A percentile compares a stretch with the other conserved stretches of the same genome.
Conservation (phyloP, 2,113 vertebrate genomes). For the Rattus rattus region DNA sequence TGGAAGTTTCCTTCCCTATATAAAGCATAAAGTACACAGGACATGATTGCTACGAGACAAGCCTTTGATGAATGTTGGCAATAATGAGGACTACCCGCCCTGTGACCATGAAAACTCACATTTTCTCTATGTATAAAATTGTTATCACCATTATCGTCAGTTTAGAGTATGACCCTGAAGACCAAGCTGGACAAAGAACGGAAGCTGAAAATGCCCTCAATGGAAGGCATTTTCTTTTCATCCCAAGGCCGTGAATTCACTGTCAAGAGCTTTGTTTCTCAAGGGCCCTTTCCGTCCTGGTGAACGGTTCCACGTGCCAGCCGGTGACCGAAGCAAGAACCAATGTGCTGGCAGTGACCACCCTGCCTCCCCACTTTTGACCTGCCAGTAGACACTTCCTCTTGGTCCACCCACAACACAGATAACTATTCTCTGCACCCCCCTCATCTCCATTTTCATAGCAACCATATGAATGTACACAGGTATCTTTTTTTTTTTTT, state of each 20-base stretch:
- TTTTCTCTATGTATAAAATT: neutral
- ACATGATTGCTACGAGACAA: neutral
- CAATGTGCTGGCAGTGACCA: too few species aligned
- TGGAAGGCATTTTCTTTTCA: neutral
- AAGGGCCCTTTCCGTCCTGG: neutral
- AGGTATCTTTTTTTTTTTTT: neutral
- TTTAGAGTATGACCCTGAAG: neutral
- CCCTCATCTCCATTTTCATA: neutral
- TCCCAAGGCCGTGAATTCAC: neutral
- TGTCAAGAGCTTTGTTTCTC: neutral
- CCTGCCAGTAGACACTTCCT: neutral
- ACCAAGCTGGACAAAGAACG: neutral
- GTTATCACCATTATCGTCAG: neutral
- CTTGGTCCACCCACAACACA: neutral
- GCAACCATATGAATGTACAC: neutral
- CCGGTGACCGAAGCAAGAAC: neutral
- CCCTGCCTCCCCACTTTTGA: neutral
- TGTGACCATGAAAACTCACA: neutral
- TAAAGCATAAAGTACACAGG: neutral
- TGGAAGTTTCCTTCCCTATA: neutral
- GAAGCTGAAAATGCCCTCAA: neutral
- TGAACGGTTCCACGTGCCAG: neutral
- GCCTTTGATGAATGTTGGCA: neutral
- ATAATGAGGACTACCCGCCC: neutral
- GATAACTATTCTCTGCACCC: neutral